Percentiles rank a stretch among this genome's conserved stretches.
These are phyloP conservation scores for Stegodyphus mimosarum DNA, from an alignment of 1,140 invertebrate genomes.

Conservation along the genomic window DNA sequence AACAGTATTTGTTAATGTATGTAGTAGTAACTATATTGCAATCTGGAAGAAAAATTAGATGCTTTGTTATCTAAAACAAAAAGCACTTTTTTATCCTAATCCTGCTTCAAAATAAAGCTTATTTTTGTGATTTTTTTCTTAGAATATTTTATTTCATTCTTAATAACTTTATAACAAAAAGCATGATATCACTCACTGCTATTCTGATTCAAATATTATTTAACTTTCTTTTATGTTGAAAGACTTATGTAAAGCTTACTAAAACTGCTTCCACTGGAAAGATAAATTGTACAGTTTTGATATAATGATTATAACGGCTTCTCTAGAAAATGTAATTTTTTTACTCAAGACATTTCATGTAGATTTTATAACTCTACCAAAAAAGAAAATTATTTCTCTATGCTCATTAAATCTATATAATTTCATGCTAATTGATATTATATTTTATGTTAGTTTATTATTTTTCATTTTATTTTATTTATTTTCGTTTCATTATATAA, in stretches of 20 bases:
- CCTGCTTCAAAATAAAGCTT: conserved; percentile 19
- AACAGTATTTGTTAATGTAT: no score
- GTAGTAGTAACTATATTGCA: no score
- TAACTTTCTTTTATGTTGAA: background rate
- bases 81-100: conserved; percentile 8
- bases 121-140: conserved; percentile 29
- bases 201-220: conserved; percentile 13
- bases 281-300: conserved; percentile 49
- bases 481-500: background rate
- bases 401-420: background rate
- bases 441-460: background rate
- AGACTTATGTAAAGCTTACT: background rate
- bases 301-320: conserved; percentile 24
- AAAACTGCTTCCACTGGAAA: conserved; percentile 4
- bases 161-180: conserved; percentile 19
- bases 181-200: background rate
- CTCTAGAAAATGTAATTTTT: conserved; percentile 28
- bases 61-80: background rate
- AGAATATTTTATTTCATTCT: conserved; percentile 8
- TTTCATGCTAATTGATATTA: background rate
- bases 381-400: background rate
- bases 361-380: conserved; percentile 15
- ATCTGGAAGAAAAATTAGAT: no score
- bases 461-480: background rate
- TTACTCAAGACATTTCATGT: conserved; percentile 20